These are phyloP conservation scores for Drosophila hamatofila DNA, from an alignment of 2,888 invertebrate species.

Conservation along the genomic window DNA sequence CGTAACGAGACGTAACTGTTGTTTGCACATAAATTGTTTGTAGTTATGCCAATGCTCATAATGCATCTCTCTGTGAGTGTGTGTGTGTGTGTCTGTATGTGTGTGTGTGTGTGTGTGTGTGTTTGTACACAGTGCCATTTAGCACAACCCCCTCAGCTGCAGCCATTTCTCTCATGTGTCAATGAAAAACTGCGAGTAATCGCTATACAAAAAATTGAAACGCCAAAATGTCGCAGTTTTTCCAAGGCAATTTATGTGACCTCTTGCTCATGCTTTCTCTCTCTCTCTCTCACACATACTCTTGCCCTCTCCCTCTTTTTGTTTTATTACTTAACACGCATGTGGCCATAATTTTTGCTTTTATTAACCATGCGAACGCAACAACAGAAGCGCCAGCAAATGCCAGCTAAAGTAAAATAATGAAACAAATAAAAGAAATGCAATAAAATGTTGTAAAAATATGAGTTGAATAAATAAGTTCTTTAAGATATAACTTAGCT, in stretches of 20 bases:
- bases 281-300: neutral
- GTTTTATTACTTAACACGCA: constrained; percentile 15
- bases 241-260: constrained; percentile 56
- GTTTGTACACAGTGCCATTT: constrained; percentile 4
- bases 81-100: neutral
- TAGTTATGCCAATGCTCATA: constrained; percentile 69
- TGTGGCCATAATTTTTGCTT: constrained; percentile 55
- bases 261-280: constrained; percentile 2
- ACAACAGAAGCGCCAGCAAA: constrained; percentile 29
- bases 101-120: constrained; percentile 13
- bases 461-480: constrained; percentile 46
- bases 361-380: constrained; percentile 50
- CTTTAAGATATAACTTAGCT: constrained; percentile 17
- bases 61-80: constrained; percentile 14
- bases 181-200: constrained; percentile 53
- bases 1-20: constrained; percentile 73
- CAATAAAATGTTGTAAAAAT: constrained; percentile 57
- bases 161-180: constrained; percentile 56
- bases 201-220: constrained; percentile 43
- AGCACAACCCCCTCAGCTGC: constrained; percentile 37
- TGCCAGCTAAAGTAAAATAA: constrained; percentile 10
- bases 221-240: constrained; percentile 53
- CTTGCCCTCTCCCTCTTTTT: neutral
- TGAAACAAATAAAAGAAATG: constrained; percentile 22
- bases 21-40: constrained; percentile 77